Evolutionary conservation across 2,797 vertebrate species (phyloP), one percentile per base, ranked within the genome.

Genomic region (Sardinella longiceps): DNA sequence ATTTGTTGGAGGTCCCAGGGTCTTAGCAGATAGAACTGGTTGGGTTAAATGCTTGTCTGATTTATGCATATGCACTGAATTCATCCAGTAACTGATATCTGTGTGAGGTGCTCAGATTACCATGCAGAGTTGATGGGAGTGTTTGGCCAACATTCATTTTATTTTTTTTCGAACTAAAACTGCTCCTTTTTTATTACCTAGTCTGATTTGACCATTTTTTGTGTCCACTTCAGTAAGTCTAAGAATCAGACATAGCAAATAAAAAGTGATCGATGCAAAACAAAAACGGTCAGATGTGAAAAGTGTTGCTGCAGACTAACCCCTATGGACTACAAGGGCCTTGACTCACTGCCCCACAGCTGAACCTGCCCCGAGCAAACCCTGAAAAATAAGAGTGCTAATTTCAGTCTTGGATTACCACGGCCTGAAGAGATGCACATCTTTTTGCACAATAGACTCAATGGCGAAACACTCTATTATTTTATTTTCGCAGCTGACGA

Each of bases 391-490:
- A 92, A 91, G 87, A 88, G 60, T 80, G 82, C 84, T 89, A 88
- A 89, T 88, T 91, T 86, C 85, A 84, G 89, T 87, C 88, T 93
- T 90, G 87, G 87, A 90, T 94, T 94, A 92, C 91, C 85, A 86
- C 81, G 48, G 84, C 86, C 86, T 87, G 88, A 66, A 85, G 74
- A 91, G 89, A 93, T 89, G 90, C 84, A 84, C 88, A 91, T 91
- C 86, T 89, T 39, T 56, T 81, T 88, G 89, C 88, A 92, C 86
- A 92, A 90, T 87, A 86, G 89, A 88, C 88, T 89, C 83, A 84
- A 87, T 33, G 88, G 89, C 90, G 92, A 92, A 93, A 93, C 90
- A 91, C 87, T 90, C 90, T 93, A 92, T 87, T 83, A 87, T 92
- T 91, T 91, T 88, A 91, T 92, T 92, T 91, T 88, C 90, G 85